Evolutionary conservation across 2,888 invertebrate genomes (phyloP).

Genomic region (Iselma pallidipennis): DNA sequence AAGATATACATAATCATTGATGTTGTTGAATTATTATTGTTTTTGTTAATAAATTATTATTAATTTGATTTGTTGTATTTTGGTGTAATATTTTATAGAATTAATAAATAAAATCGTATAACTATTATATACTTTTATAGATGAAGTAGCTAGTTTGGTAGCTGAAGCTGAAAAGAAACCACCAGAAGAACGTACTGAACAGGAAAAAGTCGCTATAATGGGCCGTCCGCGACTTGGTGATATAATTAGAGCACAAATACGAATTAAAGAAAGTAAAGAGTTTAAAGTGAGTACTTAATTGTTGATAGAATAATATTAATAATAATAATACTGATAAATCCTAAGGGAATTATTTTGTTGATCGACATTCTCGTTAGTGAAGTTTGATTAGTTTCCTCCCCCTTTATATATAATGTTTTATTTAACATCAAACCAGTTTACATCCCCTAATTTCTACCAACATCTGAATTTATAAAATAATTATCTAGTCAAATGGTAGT

Average conservation of each 20-base stretch:
- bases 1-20: background rate
- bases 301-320: background rate
- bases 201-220: conserved; percentile 85
- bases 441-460: too few species aligned
- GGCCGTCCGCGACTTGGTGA: conserved; percentile 93
- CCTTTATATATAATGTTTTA: too few species aligned
- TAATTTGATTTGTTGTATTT: too few species aligned
- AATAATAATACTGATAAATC: too few species aligned
- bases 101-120: background rate
- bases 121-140: conserved; percentile 42
- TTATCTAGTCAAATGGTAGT: too few species aligned
- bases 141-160: conserved; percentile 66
- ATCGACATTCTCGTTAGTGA: too few species aligned
- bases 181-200: conserved; percentile 72
- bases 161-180: conserved; percentile 67
- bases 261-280: conserved; percentile 97
- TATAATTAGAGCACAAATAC: conserved; percentile 79
- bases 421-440: too few species aligned
- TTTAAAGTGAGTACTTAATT: conserved; percentile 77
- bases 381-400: too few species aligned
- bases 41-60: too few species aligned
- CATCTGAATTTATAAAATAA: too few species aligned
- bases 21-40: background rate
- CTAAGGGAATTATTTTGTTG: background rate
- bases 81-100: too few species aligned